These are phyloP conservation scores for Gastrophryne carolinensis DNA, from an alignment of 2,797 vertebrate genomes.

Conservation along the genomic window DNA sequence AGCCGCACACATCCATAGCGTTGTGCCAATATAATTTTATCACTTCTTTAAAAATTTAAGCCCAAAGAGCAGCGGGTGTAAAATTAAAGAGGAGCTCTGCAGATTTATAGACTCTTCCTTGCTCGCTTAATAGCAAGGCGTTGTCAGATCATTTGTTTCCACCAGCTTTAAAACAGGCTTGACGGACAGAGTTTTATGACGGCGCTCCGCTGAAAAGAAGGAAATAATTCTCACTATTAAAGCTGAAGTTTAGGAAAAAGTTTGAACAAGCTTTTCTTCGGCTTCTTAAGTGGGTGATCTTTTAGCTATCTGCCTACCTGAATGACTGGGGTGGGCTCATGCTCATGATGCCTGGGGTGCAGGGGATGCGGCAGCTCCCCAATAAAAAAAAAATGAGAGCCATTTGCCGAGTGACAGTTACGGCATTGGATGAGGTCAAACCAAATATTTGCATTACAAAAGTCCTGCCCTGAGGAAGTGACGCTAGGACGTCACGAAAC, in stretches of 20 bases:
- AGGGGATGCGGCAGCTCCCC: no score
- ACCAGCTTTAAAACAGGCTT: conserved; percentile 79
- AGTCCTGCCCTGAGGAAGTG: no score
- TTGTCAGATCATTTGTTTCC: conserved; percentile 83
- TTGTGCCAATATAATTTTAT: conserved; percentile 83
- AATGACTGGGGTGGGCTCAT: no score
- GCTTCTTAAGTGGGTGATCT: no score
- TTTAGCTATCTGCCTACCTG: no score
- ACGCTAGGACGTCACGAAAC: no score
- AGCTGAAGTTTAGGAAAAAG: conserved; percentile 79
- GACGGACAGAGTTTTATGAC: conserved; percentile 83
- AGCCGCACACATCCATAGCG: conserved; percentile 82
- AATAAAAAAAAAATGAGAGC: no score
- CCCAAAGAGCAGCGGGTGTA: conserved; percentile 83
- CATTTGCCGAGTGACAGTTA: no score
- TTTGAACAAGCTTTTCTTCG: conserved; percentile 82
- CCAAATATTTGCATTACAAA: no score
- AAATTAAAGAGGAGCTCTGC: conserved; percentile 80
- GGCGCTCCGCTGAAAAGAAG: conserved; percentile 81
- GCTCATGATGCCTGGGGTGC: no score
- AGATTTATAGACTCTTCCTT: conserved; percentile 82
- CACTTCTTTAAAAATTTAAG: conserved; percentile 85
- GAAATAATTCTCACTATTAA: conserved; percentile 82
- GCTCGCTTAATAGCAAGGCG: conserved; percentile 81
- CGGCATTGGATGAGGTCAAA: no score